Evolutionary conservation across 2,888 invertebrate species (phyloP).

Genomic region (Drosophila aldrichi): DNA sequence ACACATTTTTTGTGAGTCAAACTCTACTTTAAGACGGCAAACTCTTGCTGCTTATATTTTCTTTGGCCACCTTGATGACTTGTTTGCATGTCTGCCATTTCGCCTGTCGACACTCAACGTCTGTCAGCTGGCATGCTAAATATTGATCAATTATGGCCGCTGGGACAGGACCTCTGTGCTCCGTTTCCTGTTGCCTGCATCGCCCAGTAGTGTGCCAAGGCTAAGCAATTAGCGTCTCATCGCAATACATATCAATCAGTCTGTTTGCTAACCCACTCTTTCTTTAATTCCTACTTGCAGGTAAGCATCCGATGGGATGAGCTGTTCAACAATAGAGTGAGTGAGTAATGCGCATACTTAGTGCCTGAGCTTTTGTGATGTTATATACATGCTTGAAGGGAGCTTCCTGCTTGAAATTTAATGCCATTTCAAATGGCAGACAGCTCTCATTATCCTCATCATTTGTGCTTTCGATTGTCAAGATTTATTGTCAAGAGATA

Average conservation of each 20-base stretch:
- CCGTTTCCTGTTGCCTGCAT: background rate
- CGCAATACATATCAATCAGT: constrained; percentile 41
- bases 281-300: constrained; percentile 50
- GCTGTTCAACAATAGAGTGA: constrained; percentile 32
- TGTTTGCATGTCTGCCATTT: constrained; percentile 70
- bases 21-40: background rate
- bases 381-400: constrained; percentile 8
- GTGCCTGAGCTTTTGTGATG: constrained; percentile 50
- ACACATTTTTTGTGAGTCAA: background rate
- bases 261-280: constrained; percentile 47
- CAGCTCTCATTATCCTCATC: constrained; percentile 39
- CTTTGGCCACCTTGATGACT: constrained; percentile 49
- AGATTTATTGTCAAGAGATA: constrained; percentile 6
- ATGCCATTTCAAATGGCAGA: constrained; percentile 57
- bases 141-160: constrained; percentile 68
- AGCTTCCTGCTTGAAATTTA: constrained; percentile 70
- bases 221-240: constrained; percentile 42
- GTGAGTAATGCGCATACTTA: constrained; percentile 40
- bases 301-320: constrained; percentile 55
- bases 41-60: background rate
- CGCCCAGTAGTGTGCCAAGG: background rate
- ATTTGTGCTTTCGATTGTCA: constrained; percentile 14
- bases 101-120: constrained; percentile 62
- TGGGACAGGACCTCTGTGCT: constrained; percentile 5
- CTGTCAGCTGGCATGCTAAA: constrained; percentile 59